phyloP scores from a whole-genome alignment of 2,888 invertebrate species.

The Metacarcinus magister region DNA sequence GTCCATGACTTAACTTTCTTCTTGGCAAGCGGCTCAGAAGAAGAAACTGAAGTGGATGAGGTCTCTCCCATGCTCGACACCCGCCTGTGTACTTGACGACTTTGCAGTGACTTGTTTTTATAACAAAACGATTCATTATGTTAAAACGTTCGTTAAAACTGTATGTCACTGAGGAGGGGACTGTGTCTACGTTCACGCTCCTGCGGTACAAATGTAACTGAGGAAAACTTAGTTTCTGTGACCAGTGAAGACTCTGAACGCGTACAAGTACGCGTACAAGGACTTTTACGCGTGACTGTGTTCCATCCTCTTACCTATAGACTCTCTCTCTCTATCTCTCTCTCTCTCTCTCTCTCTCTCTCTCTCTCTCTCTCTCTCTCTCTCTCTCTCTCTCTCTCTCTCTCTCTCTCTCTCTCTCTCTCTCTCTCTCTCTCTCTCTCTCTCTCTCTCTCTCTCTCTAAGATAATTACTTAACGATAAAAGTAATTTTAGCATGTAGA shows the following conservation, averaged over 20 bases:
- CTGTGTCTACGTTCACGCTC: slow-evolving; percentile 32
- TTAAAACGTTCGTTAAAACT: not conserved
- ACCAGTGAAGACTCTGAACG: not conserved
- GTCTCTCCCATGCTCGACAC: slow-evolving; percentile 59
- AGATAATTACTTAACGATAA: no score
- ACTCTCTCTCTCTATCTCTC: not conserved
- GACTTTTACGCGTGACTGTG: not conserved
- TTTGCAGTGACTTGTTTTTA: slow-evolving; percentile 40
- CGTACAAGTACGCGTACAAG: not conserved
- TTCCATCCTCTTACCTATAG: not conserved
- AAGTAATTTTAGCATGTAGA: no score
- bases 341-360: not conserved
- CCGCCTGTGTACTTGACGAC: slow-evolving; percentile 38
- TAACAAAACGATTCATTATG: slow-evolving; percentile 42
- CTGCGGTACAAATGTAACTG: not conserved
- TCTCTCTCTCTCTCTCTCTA: no score
- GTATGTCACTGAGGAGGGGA: slow-evolving; percentile 18
- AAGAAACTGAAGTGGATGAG: slow-evolving; percentile 45
- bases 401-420: not conserved
- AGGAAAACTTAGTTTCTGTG: slow-evolving; percentile 8
- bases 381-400: not conserved
- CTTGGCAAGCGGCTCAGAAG: slow-evolving; percentile 54
- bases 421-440: no score
- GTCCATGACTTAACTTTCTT: slow-evolving; percentile 41
- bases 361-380: no score